Conservation (phyloP, 2,113 vertebrate genomes). For the Chloebia gouldiae region DNA sequence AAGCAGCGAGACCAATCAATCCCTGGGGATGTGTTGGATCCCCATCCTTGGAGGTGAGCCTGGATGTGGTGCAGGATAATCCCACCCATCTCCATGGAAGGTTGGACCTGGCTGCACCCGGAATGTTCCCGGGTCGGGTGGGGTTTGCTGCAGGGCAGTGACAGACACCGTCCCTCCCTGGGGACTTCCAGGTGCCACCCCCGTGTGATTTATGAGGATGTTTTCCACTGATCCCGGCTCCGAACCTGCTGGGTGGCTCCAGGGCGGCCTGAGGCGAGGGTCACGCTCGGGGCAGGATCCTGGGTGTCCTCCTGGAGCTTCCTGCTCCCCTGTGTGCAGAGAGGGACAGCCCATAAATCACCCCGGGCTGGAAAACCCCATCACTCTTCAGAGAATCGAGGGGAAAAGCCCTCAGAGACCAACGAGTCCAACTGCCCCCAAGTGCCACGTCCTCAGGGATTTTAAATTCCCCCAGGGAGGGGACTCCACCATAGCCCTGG, state of each 20-base stretch:
- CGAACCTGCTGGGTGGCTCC: background rate
- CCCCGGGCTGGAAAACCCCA: background rate
- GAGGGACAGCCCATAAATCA: background rate
- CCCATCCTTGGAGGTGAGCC: rapidly evolving
- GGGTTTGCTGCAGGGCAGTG: background rate
- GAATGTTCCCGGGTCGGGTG: background rate
- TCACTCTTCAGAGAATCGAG: rapidly evolving
- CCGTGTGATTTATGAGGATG: background rate
- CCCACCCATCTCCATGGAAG: rapidly evolving
- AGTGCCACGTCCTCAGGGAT: background rate
- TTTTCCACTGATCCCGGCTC: background rate
- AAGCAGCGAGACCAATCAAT: no score
- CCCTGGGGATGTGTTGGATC: background rate
- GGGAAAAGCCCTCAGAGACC: rapidly evolving
- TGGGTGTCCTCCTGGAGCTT: background rate
- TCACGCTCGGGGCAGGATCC: background rate
- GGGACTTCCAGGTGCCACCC: background rate
- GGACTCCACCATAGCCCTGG: background rate
- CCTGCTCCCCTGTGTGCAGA: background rate
- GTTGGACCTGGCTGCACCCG: background rate
- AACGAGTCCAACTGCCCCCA: background rate
- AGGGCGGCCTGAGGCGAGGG: rapidly evolving
- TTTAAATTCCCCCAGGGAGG: no score
- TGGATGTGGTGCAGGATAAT: background rate
- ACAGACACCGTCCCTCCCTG: rapidly evolving